Base-by-base conservation (phyloP, 2,888 invertebrate species). In the Eilema griseolum region DNA sequence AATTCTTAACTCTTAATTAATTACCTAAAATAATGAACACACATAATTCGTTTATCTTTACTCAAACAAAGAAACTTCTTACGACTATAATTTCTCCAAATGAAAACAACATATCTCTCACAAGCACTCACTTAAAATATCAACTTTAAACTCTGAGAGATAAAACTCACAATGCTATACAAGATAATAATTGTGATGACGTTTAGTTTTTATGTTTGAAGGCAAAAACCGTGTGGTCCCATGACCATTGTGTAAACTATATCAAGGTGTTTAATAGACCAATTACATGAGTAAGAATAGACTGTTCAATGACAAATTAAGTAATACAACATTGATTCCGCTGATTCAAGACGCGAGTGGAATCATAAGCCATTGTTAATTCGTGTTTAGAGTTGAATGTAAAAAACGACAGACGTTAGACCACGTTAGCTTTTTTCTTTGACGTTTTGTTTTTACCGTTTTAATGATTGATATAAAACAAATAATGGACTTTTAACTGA, bases 191-290 rank as follows among this genome's bases (percentile, higher is more conserved):
- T 56, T 62, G 31, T 65, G 72, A 61, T 33, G 57, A 20, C 70
- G 41, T 77, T 82, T 61, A 33, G 52, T 71, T 59, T 64, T 67
- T 57, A 20, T 26, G 0, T n/a, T 12, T 31, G 72, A 71, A 66
- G 62, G 71, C 76, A 76, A 86, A 85, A 82, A 79, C 84, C 80
- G 72, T 78, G 77, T 41, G 33, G 71, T 77, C 80, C 66, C 77
- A 76, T 70, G 74, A 77, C 80, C 74, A 86, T 88, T 87, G 88
- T 85, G 76, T 76, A 78, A 83, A 82, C 71, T 75, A 73, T 86
- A 86, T 80, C 83, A 83, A 82, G 84, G 80, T 65, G 70, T 78
- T 83, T 76, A 77, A 75, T 79, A 68, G 69, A 73, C 70, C 78
- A 79, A 85, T 86, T 85, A 81, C 69, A 73, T 33, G 65, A 67